These are phyloP conservation scores for Colletes latitarsis DNA, from an alignment of 1,140 invertebrate species.

Conservation along the genomic window DNA sequence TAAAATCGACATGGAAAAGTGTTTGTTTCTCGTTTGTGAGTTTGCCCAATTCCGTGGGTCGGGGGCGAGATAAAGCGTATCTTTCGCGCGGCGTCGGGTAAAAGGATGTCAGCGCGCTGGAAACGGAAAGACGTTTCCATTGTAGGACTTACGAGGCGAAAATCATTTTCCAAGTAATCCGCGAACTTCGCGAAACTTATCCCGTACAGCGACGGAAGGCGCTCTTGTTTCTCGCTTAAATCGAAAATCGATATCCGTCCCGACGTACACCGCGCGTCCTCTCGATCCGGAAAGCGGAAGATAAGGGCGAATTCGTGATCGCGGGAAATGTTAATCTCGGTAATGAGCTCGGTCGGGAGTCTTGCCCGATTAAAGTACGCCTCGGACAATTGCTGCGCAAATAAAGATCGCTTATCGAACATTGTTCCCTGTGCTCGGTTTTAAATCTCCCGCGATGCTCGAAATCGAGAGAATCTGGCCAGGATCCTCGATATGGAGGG, in stretches of 20 bases:
- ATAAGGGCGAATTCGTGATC: conserved; percentile 17
- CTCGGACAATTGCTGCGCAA: background rate
- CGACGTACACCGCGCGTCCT: no score
- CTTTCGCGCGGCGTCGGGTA: no score
- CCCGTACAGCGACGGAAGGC: background rate
- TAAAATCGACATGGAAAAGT: no score
- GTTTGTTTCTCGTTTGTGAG: no score
- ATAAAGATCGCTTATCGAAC: conserved; percentile 27
- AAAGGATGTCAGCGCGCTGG: no score
- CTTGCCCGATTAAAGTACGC: conserved; percentile 1
- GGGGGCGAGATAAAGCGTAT: no score
- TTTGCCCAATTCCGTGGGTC: no score
- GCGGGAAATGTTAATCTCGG: conserved; percentile 34
- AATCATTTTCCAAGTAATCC: background rate
- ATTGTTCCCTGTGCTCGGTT: background rate
- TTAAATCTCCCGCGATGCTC: background rate
- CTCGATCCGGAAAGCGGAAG: background rate
- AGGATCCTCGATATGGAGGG: no score
- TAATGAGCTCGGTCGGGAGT: conserved; percentile 36
- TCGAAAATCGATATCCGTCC: conserved; percentile 25
- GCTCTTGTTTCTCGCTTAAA: conserved; percentile 5
- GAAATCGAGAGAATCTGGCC: background rate
- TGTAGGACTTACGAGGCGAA: no score
- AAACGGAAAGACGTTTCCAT: no score
- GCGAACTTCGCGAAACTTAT: background rate